A percentile compares a stretch with the other conserved stretches of the same genome.
Evolutionary conservation across 1,140 invertebrate genomes (phyloP).

Genomic region (Campoletis sonorensis): DNA sequence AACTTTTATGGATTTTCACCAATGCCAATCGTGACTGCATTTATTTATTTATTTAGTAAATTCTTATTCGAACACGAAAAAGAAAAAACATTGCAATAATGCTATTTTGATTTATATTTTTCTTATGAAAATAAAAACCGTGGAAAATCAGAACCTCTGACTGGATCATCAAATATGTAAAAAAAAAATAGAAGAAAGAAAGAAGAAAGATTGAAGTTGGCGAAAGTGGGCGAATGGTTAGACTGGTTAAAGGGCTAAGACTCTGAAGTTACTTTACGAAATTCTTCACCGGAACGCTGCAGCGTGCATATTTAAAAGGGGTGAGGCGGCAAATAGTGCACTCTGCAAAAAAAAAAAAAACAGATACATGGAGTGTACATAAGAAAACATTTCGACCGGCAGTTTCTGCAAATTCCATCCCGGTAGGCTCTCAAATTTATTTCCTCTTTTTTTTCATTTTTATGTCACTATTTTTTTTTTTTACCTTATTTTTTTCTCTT

Average conservation of each 20-base stretch:
- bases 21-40: no score
- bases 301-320: conserved; percentile 46
- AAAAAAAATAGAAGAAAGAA: background rate
- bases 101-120: no score
- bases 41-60: no score
- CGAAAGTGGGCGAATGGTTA: background rate
- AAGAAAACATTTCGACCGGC: background rate
- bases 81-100: no score
- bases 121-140: no score
- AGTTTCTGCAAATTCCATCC: background rate
- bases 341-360: conserved; percentile 2
- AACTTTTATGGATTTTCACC: no score
- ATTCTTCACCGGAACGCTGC: conserved; percentile 6
- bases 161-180: conserved; percentile 28
- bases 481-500: background rate
- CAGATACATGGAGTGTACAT: background rate
- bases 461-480: background rate
- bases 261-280: background rate
- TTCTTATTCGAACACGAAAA: no score
- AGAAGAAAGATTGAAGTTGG: background rate
- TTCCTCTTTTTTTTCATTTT: background rate
- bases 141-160: conserved; percentile 20
- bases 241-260: background rate
- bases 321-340: conserved; percentile 2
- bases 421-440: background rate